A percentile compares a stretch with the other conserved stretches of the same genome.
Conservation (phyloP, 2,113 vertebrate genomes). For the Gasterosteus nipponicus region DNA sequence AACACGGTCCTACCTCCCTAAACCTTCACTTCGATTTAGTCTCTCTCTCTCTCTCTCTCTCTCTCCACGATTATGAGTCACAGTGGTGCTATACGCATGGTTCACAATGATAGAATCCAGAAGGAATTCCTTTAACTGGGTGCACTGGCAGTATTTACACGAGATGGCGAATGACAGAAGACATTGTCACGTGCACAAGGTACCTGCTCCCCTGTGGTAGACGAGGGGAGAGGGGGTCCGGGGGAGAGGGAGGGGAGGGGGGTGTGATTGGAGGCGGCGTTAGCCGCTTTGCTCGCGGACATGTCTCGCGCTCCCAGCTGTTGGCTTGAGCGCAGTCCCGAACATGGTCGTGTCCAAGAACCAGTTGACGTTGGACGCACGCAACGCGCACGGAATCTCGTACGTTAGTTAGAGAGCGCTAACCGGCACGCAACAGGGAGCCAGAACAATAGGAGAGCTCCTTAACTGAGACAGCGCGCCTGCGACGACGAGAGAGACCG, state of each 20-base stretch:
- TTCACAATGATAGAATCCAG: neutral
- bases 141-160: neutral
- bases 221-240: neutral
- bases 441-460: conserved; percentile 4
- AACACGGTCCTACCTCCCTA: conserved; percentile 10
- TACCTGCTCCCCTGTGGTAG: conserved; percentile 37
- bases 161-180: neutral
- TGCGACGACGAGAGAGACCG: conserved; percentile 4
- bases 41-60: neutral
- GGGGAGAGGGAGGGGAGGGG: neutral
- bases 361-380: neutral
- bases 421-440: neutral
- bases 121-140: neutral
- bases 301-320: conserved; percentile 33
- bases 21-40: neutral
- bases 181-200: neutral
- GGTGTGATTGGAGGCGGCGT: conserved; percentile 29
- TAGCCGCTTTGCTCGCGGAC: neutral
- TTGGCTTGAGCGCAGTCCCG: conserved; percentile 4
- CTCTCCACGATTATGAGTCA: neutral
- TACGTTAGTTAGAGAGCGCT: neutral
- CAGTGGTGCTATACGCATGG: neutral
- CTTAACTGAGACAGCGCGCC: conserved; percentile 15
- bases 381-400: neutral
- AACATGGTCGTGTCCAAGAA: neutral